Conservation (phyloP, 2,888 invertebrate genomes). For the Microctonus aethiopoides region DNA sequence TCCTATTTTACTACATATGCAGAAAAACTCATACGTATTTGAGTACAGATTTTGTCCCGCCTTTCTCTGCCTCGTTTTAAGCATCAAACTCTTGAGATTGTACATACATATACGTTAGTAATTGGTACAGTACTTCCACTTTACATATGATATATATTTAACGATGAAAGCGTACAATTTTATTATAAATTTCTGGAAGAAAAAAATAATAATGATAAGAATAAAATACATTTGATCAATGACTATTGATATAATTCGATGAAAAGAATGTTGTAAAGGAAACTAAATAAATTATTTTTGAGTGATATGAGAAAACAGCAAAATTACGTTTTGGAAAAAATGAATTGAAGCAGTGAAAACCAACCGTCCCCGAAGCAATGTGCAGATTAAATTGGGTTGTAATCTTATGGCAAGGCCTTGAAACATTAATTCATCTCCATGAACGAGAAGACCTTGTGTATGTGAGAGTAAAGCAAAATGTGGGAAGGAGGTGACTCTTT, state of each 20-base stretch:
- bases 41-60: slow-evolving; percentile 15
- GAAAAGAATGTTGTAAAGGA: neutral
- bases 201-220: too few species aligned
- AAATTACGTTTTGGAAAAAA: slow-evolving; percentile 5
- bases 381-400: slow-evolving; percentile 61
- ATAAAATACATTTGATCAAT: neutral
- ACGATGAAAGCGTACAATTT: too few species aligned
- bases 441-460: slow-evolving; percentile 30
- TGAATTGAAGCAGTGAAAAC: slow-evolving; percentile 13
- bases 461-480: slow-evolving; percentile 21
- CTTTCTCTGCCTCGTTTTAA: neutral
- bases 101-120: neutral
- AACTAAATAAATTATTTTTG: slow-evolving; percentile 1
- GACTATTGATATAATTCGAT: neutral
- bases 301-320: neutral
- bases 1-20: slow-evolving; percentile 41
- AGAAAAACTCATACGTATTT: slow-evolving; percentile 23
- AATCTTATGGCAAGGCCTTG: slow-evolving; percentile 56
- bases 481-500: slow-evolving; percentile 43
- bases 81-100: slow-evolving; percentile 4
- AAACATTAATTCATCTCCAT: slow-evolving; percentile 62
- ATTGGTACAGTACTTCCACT: neutral
- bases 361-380: slow-evolving; percentile 29
- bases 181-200: too few species aligned
- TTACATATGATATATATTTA: neutral